Percentiles rank a stretch among this genome's conserved stretches.
Conservation (phyloP, 2,113 vertebrate genomes). For the Ranitomeya variabilis region DNA sequence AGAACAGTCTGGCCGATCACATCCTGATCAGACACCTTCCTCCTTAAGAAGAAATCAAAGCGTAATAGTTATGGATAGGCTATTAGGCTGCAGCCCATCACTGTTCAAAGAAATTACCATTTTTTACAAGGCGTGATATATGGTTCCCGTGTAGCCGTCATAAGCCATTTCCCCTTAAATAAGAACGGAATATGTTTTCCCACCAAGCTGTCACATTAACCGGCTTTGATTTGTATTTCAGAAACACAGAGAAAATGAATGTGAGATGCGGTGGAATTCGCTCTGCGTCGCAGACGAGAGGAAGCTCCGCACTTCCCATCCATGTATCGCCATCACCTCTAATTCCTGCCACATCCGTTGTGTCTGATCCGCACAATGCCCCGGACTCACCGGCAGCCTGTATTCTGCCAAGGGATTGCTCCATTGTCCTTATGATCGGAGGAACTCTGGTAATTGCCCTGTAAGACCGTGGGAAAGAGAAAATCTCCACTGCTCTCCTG, state of each 20-base stretch:
- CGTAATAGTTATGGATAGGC: slow-evolving; percentile 58
- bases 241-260: slow-evolving; percentile 58
- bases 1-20: slow-evolving; percentile 18
- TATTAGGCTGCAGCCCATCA: slow-evolving; percentile 62
- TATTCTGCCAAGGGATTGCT: not conserved
- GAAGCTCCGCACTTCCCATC: not conserved
- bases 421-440: not conserved
- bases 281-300: slow-evolving; percentile 51
- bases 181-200: slow-evolving; percentile 65
- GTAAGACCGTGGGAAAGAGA: not conserved
- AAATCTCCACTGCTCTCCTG: not conserved
- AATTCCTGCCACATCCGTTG: not conserved
- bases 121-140: slow-evolving; percentile 60
- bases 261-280: slow-evolving; percentile 55
- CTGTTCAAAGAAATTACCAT: slow-evolving; percentile 57
- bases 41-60: slow-evolving; percentile 60
- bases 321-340: slow-evolving; percentile 2
- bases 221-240: slow-evolving; percentile 63
- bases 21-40: slow-evolving; percentile 27
- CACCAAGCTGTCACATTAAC: slow-evolving; percentile 61
- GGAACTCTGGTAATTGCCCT: not conserved
- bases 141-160: slow-evolving; percentile 49
- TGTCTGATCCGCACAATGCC: not conserved
- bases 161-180: slow-evolving; percentile 67
- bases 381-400: not conserved